A percentile compares a stretch with the other conserved stretches of the same genome.
Evolutionary conservation across 2,113 vertebrate genomes (phyloP).

Genomic region (Plectropomus leopardus): DNA sequence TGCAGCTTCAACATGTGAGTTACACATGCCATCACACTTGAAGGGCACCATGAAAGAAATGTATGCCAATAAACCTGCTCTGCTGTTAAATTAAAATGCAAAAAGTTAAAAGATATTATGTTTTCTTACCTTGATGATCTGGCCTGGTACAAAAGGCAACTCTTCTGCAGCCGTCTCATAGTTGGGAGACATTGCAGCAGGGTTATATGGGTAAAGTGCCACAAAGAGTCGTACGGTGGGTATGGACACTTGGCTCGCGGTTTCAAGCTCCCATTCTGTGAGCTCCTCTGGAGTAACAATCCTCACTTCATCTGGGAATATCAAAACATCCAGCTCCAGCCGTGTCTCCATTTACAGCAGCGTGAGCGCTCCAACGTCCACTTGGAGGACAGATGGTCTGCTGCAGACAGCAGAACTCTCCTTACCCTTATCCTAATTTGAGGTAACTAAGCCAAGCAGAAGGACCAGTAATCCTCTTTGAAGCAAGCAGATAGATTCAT

Average conservation of each 20-base stretch:
- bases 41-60: neutral
- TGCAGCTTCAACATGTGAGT: neutral
- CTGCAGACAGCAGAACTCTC: slow-evolving; percentile 56
- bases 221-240: slow-evolving; percentile 89
- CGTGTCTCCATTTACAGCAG: slow-evolving; percentile 68
- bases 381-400: slow-evolving; percentile 70
- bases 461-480: slow-evolving; percentile 82
- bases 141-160: slow-evolving; percentile 93
- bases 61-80: neutral
- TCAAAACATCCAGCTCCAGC: slow-evolving; percentile 80
- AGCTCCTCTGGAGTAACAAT: slow-evolving; percentile 73
- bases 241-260: slow-evolving; percentile 64
- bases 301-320: slow-evolving; percentile 79
- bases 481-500: slow-evolving; percentile 64
- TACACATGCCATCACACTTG: neutral
- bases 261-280: slow-evolving; percentile 74
- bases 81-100: neutral
- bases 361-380: slow-evolving; percentile 41
- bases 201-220: slow-evolving; percentile 96
- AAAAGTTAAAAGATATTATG: neutral
- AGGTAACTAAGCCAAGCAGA: slow-evolving; percentile 79
- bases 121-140: slow-evolving; percentile 92
- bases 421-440: slow-evolving; percentile 69
- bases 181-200: slow-evolving; percentile 95
- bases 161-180: slow-evolving; percentile 93